Conservation (phyloP, 2,113 vertebrate species). For the Paramormyrops kingsleyae region DNA sequence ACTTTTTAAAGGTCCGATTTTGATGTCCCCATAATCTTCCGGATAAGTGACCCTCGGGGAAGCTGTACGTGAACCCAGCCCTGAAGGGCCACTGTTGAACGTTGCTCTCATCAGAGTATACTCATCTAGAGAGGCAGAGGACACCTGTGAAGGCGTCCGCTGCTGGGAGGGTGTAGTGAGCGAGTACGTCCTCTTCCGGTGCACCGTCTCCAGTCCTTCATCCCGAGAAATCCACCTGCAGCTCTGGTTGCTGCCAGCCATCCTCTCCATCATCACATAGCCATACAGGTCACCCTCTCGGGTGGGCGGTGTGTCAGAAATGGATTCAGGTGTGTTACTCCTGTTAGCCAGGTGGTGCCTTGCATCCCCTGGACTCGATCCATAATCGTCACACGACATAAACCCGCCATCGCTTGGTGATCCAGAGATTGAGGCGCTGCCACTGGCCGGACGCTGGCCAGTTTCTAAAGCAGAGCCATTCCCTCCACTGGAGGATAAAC, state of each 20-base stretch:
- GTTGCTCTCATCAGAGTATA: slow-evolving; percentile 80
- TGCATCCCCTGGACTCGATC: slow-evolving; percentile 78
- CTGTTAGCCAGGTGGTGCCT: slow-evolving; percentile 66
- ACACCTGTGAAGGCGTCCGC: slow-evolving; percentile 66
- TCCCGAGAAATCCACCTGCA: slow-evolving; percentile 27
- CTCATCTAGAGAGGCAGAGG: slow-evolving; percentile 85
- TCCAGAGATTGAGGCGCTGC: slow-evolving; percentile 81
- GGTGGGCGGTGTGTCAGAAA: slow-evolving; percentile 74
- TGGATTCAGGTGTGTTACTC: slow-evolving; percentile 84
- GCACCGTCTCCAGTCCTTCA: slow-evolving; percentile 56
- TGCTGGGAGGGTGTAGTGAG: slow-evolving; percentile 77
- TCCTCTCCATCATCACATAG: slow-evolving; percentile 84
- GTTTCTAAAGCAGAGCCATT: slow-evolving; percentile 70
- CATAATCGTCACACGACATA: slow-evolving; percentile 84
- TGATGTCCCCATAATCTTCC: slow-evolving; percentile 85
- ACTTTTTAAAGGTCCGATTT: slow-evolving; percentile 74
- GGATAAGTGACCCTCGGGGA: slow-evolving; percentile 78
- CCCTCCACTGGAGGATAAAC: slow-evolving; percentile 76
- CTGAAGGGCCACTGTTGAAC: slow-evolving; percentile 60
- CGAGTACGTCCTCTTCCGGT: slow-evolving; percentile 83
- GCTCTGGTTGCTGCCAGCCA: slow-evolving; percentile 39
- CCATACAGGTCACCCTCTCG: slow-evolving; percentile 70
- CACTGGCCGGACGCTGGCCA: slow-evolving; percentile 74
- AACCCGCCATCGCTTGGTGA: slow-evolving; percentile 87
- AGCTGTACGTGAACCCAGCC: slow-evolving; percentile 63